Evolutionary conservation across 2,113 vertebrate genomes (phyloP), one percentile per base, ranked within the genome.

Genomic region (Octodon degus): DNA sequence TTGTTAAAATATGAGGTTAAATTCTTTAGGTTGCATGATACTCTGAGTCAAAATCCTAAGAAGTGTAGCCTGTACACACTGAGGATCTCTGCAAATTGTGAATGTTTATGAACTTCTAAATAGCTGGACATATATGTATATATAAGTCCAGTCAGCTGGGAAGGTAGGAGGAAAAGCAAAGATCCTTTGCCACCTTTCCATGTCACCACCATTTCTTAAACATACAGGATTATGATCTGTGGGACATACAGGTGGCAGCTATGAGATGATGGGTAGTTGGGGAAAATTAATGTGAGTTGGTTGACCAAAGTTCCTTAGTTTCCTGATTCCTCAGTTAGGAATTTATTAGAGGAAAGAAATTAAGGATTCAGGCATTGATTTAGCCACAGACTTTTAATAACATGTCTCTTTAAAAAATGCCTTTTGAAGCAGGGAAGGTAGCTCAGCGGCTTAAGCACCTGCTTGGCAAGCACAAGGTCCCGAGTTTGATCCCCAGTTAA

Each of bases 71-170:
- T 63, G 80, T 3, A 32, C 50, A 88, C 1, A 43, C 58, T 2
- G 30, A 72, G 70, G n/a, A 32, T 86, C 7, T 91, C 37, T 94
- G 43, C 62, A 94, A 83, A 81, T 94, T 91, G 25, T 86, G 63
- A 94, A 80, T 91, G 24, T 91, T 94, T 93, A 67, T 91, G 55
- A 93, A 79, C 67, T 95, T 91, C 37, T 62, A 40, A 95, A 63
- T 5, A 86, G 79, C 90, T 93, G 24, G 84, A 93, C 65, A 27
- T 67, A 67, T 5, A 89, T 60, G 34, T 67, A 67, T 5, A 89
- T 62, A 72, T 22, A 62, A 79, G 37, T 27, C 12, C 63, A 40
- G 3, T 43, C 43, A 62, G 13, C 3, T 55, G 13, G 62, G 34
- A 81, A 89, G 60, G 34, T n/a, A 32, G 58, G 43, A 76, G 60